Evolutionary conservation across 1,140 invertebrate genomes (phyloP).

Genomic region (Uloborus diversus): DNA sequence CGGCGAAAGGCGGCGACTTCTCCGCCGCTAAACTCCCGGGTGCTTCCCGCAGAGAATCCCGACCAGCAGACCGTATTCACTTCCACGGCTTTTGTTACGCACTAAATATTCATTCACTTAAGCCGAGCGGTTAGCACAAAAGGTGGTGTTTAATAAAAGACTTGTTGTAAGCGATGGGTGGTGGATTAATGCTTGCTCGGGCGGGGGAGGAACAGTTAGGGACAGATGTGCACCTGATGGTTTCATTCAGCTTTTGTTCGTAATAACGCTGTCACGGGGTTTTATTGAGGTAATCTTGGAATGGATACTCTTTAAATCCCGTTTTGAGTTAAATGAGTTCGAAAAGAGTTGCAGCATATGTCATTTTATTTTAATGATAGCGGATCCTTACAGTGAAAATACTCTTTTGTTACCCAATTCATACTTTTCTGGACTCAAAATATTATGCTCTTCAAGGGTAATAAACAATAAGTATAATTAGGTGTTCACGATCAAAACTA

Average conservation of each 20-base stretch:
- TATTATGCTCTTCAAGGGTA: no score
- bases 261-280: background rate
- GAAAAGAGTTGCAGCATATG: no score
- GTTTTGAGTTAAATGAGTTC: no score
- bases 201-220: background rate
- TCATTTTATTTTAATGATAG: no score
- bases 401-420: no score
- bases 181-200: no score
- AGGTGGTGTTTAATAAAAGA: slow-evolving; percentile 53
- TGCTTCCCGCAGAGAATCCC: slow-evolving; percentile 1
- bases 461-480: no score
- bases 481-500: no score
- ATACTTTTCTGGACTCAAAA: no score
- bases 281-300: no score
- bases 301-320: background rate
- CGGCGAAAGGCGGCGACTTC: background rate
- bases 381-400: no score
- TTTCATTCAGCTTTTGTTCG: background rate
- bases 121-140: slow-evolving; percentile 34
- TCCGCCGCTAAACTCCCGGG: background rate
- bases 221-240: slow-evolving; percentile 4
- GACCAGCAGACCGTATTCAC: slow-evolving; percentile 27
- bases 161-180: slow-evolving; percentile 28
- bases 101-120: slow-evolving; percentile 54
- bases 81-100: background rate